phyloP scores from a whole-genome alignment of 2,797 vertebrate species.

The Melanotaenia parkinsoni region DNA sequence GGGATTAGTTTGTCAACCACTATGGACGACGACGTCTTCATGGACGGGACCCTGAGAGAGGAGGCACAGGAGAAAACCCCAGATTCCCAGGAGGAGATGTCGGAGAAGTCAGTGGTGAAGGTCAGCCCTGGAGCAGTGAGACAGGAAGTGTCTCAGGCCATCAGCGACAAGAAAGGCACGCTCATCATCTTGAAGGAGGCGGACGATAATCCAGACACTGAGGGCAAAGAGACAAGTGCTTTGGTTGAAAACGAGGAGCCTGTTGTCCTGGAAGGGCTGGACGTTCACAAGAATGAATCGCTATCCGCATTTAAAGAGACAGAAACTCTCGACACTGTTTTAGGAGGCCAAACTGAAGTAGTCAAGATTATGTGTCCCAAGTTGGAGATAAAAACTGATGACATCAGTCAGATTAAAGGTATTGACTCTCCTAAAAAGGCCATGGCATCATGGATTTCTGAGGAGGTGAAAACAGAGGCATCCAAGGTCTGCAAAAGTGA shows the following conservation, averaged over 20 bases:
- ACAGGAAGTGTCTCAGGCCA: conserved; percentile 86
- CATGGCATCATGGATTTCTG: conserved; percentile 75
- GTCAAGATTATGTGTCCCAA: conserved; percentile 34
- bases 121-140: conserved; percentile 75
- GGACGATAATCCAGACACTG: conserved; percentile 61
- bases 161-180: conserved; percentile 80
- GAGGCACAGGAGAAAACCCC: conserved; percentile 72
- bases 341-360: conserved; percentile 10
- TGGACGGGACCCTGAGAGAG: conserved; percentile 83
- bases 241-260: conserved; percentile 28
- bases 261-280: conserved; percentile 9
- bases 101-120: conserved; percentile 76
- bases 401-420: conserved; percentile 51
- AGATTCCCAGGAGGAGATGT: conserved; percentile 74
- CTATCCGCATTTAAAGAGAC: conserved; percentile 19
- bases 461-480: conserved; percentile 47
- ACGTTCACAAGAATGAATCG: conserved; percentile 16
- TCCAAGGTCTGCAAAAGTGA: conserved; percentile 34
- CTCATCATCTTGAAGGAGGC: conserved; percentile 89
- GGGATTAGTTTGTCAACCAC: conserved; percentile 75
- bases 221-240: conserved; percentile 19
- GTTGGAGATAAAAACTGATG: conserved; percentile 58
- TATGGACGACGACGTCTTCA: conserved; percentile 85
- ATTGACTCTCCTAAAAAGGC: conserved; percentile 75
- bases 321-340: conserved; percentile 19